phyloP scores from a whole-genome alignment of 1,140 invertebrate genomes.

The Sipha flava region DNA sequence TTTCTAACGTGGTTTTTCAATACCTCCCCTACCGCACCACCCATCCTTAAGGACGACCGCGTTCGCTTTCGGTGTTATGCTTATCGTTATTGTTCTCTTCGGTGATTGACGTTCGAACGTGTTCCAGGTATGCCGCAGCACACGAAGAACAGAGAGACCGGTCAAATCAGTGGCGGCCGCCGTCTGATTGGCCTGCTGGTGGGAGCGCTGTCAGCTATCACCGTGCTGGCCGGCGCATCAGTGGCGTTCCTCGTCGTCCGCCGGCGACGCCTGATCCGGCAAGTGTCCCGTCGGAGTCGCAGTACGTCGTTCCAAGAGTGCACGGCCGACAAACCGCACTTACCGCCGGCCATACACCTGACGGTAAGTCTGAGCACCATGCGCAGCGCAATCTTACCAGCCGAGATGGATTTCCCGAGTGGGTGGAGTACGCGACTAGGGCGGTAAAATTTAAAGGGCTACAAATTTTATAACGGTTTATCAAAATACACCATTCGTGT shows the following conservation, averaged over 20 bases:
- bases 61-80: no score
- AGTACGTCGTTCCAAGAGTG: conserved; percentile 14
- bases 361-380: neutral
- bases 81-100: no score
- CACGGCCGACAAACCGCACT: conserved; percentile 1
- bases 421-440: no score
- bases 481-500: no score
- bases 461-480: no score
- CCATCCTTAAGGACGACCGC: no score
- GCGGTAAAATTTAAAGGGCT: no score
- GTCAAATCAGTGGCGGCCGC: neutral
- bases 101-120: no score
- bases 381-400: neutral
- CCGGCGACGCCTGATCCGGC: neutral
- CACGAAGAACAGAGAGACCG: neutral
- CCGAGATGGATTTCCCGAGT: no score
- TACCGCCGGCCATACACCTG: conserved; percentile 11
- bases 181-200: neutral
- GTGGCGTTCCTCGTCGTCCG: neutral
- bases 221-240: neutral
- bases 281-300: neutral
- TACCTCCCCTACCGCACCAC: no score
- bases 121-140: neutral
- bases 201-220: neutral
- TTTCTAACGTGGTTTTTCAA: no score